Percentiles rank a stretch among this genome's conserved stretches.
Conservation (phyloP, 2,797 vertebrate species). For the Pseudochirops corinnae region DNA sequence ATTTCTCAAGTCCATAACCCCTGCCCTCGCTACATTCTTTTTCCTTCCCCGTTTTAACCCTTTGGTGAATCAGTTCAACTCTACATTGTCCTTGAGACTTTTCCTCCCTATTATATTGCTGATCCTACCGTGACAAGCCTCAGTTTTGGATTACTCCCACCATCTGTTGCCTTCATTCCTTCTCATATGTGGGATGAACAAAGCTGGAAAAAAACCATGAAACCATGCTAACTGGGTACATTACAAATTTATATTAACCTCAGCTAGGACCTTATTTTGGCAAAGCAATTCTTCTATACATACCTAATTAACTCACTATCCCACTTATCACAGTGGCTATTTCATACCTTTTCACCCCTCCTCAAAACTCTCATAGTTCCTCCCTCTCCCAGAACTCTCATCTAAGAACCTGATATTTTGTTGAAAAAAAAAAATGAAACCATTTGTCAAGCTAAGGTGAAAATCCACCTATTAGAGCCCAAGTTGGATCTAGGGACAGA, state of each 20-base stretch:
- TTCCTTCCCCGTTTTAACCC: not conserved
- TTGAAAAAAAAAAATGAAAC: not conserved
- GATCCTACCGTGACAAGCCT: accelerated
- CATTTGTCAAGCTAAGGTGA: not conserved
- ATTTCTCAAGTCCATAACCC: not conserved
- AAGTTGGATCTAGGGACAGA: not conserved
- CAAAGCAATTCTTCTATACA: not conserved
- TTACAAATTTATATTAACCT: not conserved
- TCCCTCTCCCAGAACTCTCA: not conserved
- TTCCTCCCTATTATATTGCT: accelerated
- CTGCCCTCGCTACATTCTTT: not conserved
- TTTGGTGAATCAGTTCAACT: not conserved
- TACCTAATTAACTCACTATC: not conserved
- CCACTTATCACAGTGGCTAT: not conserved
- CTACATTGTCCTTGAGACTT: accelerated
- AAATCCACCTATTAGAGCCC: not conserved
- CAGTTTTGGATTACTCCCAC: not conserved
- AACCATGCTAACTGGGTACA: accelerated
- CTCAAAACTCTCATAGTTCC: not conserved
- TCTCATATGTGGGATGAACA: not conserved
- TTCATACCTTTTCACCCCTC: not conserved
- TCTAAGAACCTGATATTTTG: not conserved
- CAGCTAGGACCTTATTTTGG: not conserved
- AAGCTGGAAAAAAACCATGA: not conserved
- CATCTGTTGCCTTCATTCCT: not conserved